Base-by-base conservation (phyloP, 2,113 vertebrate genomes). In the Okapia johnstoni region DNA sequence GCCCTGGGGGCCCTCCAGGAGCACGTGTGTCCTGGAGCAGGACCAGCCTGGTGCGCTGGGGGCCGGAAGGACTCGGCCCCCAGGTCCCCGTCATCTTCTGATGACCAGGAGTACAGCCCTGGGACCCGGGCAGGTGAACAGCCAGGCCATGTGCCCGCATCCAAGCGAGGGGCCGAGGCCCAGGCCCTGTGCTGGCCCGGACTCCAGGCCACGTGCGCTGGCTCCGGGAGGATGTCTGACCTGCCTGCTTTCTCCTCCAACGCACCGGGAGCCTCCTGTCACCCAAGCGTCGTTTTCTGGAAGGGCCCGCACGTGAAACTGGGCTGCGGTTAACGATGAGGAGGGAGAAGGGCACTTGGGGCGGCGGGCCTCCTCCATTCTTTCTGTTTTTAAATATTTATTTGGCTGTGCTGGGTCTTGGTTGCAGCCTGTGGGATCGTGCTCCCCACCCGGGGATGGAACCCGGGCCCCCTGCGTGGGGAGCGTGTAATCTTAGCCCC, bases 251-350 rank as follows among this genome's bases (percentile, higher is more conserved):
- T 85, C 19, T 57, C 26, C 6, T 9, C 33, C 6, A 0, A 9
- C 21, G 4, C 43, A 3, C 17, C 0, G 0, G 1, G 36, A 26
- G 36, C 13, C 14, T 2, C 8, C 84, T 8, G 36, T 19, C 26
- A 8, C 8, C 33, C 4, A 1, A 30, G 6, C 14, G 46, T 57
- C 2, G 6, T 15, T 28, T 33, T 48, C 30, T 40, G 8, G 17
- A 92, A 52, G 43, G n/a, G 7, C 6, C 0, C 2, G 0, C 70
- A 3, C 1, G 0, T 23, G 0, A 26, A 26, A 7, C 54, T 6
- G 6, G 5, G 2, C 2, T 1, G 46, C 21, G 52, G 63, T 14
- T n/a, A 5, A 17, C 1, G 25, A 0, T 52, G n/a, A 36, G 57
- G 13, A 7, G 1, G 13, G 36, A 40, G 40, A n/a, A 16, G 15